A percentile compares a stretch with the other conserved stretches of the same genome.
These are phyloP conservation scores for Spheniscus mendiculus DNA, from an alignment of 2,113 vertebrate species.

Conservation along the genomic window DNA sequence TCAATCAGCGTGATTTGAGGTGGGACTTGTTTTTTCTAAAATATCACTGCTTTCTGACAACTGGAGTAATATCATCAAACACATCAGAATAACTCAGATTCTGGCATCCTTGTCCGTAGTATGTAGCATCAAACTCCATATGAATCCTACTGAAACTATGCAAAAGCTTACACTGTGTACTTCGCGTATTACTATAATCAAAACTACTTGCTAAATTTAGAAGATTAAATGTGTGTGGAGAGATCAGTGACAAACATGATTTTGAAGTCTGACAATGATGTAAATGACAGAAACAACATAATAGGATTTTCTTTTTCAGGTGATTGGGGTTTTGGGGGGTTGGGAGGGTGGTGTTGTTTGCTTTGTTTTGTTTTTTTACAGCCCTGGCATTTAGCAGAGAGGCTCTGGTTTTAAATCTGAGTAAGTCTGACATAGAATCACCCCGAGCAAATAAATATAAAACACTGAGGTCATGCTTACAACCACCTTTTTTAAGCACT, in stretches of 20 bases:
- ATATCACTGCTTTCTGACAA: background rate
- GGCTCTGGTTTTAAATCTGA: background rate
- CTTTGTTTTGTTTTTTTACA: background rate
- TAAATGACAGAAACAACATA: background rate
- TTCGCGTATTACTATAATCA: background rate
- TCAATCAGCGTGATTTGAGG: background rate
- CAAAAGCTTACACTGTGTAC: background rate
- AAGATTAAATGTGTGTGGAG: background rate
- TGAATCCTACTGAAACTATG: background rate
- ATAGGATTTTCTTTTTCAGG: background rate
- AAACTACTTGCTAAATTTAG: background rate
- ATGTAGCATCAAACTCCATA: background rate
- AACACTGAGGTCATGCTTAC: background rate
- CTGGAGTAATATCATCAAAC: background rate
- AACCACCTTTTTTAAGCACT: background rate
- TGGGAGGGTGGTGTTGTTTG: background rate
- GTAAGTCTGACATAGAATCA: background rate
- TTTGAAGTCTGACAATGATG: background rate
- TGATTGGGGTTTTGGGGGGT: fast-evolving
- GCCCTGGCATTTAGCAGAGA: background rate
- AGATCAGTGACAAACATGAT: background rate
- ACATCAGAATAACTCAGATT: background rate
- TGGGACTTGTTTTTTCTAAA: background rate
- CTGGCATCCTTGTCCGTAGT: background rate
- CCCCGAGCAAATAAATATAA: background rate